Conservation (phyloP, 2,888 invertebrate genomes). For the Diloba caeruleocephala region DNA sequence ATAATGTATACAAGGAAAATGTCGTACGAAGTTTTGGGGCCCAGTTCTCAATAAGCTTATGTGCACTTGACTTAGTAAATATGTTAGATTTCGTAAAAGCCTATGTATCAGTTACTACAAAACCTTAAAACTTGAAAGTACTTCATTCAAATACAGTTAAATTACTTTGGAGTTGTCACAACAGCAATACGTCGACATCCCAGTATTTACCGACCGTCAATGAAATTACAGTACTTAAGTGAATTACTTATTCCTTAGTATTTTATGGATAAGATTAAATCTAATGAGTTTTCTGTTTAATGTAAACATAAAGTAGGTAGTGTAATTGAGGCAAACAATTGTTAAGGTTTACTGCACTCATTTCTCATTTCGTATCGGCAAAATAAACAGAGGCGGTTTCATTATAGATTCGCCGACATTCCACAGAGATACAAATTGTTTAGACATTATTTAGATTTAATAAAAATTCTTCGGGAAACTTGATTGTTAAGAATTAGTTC, state of each 20-base stretch:
- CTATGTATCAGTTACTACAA: not conserved
- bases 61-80: too few species aligned
- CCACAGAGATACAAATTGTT: constrained; percentile 66
- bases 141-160: not conserved
- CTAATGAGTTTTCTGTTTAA: constrained; percentile 45
- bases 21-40: constrained; percentile 7
- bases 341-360: constrained; percentile 80
- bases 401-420: constrained; percentile 78
- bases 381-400: constrained; percentile 83
- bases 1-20: constrained; percentile 32
- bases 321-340: constrained; percentile 59
- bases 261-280: constrained; percentile 28
- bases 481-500: constrained; percentile 26
- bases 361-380: constrained; percentile 84
- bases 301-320: constrained; percentile 45
- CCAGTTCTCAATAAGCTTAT: too few species aligned
- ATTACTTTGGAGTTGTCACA: not conserved
- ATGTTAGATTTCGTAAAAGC: not conserved
- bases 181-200: too few species aligned
- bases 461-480: constrained; percentile 42
- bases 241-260: constrained; percentile 21
- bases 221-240: constrained; percentile 11
- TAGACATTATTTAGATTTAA: constrained; percentile 52
- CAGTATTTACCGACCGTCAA: constrained; percentile 13
- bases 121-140: not conserved